phyloP scores from a whole-genome alignment of 2,113 vertebrate genomes.

The Nyctibius bracteatus region DNA sequence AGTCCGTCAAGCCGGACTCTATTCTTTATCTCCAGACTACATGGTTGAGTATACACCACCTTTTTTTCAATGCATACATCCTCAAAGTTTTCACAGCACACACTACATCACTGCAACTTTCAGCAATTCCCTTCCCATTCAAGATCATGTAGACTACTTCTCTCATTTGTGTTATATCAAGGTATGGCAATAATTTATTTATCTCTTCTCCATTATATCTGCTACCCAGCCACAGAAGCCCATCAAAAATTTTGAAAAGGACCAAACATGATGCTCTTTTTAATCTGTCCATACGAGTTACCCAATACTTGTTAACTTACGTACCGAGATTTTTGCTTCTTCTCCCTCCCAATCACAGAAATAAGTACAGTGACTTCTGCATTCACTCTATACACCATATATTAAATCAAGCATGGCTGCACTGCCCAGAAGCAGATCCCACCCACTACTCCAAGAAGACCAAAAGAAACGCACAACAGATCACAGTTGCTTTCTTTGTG shows the following conservation, averaged over 20 bases:
- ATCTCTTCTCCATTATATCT: background rate
- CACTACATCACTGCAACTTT: background rate
- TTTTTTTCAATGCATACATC: background rate
- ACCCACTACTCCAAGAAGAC: background rate
- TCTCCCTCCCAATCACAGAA: background rate
- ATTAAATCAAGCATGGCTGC: background rate
- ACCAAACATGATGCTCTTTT: background rate
- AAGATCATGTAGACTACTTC: background rate
- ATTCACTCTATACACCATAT: background rate
- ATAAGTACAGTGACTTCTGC: background rate
- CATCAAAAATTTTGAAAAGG: background rate
- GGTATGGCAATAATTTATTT: background rate
- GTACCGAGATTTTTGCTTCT: background rate
- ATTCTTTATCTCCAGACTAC: background rate
- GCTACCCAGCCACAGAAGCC: background rate
- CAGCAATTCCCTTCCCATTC: background rate
- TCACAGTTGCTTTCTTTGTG: background rate
- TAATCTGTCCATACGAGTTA: background rate
- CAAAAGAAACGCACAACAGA: background rate
- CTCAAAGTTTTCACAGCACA: background rate
- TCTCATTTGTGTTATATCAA: background rate
- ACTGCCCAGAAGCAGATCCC: background rate
- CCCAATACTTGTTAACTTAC: background rate
- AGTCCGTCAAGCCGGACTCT: background rate
- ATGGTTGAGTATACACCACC: accelerated